Base-by-base conservation (phyloP, 2,888 invertebrate species). In the Micoletzkya japonica region DNA sequence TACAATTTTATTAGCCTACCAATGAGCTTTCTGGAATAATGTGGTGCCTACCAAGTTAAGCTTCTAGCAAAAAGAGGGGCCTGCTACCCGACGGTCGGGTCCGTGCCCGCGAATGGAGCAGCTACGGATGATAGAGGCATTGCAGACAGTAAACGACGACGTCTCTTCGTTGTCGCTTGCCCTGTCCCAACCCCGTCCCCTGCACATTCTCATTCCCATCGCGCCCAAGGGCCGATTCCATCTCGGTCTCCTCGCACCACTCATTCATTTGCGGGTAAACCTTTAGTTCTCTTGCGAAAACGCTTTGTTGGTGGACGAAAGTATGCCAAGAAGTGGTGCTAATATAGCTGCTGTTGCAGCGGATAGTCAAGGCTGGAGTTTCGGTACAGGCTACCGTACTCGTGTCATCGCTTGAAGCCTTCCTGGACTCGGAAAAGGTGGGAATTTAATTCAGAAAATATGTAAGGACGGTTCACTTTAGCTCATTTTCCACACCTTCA, bases 401-500 rank as follows among this genome's bases (percentile, higher is more conserved):
- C 3, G 69, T 84, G 24, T 84, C 84, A 24, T 81, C 79, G 67
- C 73, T 85, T 57, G 84, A 80, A 71, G 83, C 80, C 1, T 85
- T 79, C 72, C 72, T 84, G 57, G 84, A 84, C 66, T 77, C 78
- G 49, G 81, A 81, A 49, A 84, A 84, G 64, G 74, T 74, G 30
- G 6, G n/a, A 17, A 3, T 28, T 34, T 28, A 52, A 44, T 44
- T 44, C n/a, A n/a, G n/a, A n/a, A n/a, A n/a, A n/a, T n/a, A n/a
- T n/a, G n/a, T n/a, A n/a, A n/a, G n/a, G n/a, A n/a, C n/a, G n/a
- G n/a, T n/a, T n/a, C n/a, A n/a, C n/a, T n/a, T n/a, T n/a, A n/a
- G n/a, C n/a, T n/a, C n/a, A n/a, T n/a, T n/a, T n/a, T n/a, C n/a
- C n/a, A n/a, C n/a, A n/a, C n/a, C n/a, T n/a, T n/a, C n/a, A n/a